Percentiles rank a stretch among this genome's conserved stretches.
phyloP scores from a whole-genome alignment of 2,113 vertebrate genomes.

The Petrocephalus microphthalmus region DNA sequence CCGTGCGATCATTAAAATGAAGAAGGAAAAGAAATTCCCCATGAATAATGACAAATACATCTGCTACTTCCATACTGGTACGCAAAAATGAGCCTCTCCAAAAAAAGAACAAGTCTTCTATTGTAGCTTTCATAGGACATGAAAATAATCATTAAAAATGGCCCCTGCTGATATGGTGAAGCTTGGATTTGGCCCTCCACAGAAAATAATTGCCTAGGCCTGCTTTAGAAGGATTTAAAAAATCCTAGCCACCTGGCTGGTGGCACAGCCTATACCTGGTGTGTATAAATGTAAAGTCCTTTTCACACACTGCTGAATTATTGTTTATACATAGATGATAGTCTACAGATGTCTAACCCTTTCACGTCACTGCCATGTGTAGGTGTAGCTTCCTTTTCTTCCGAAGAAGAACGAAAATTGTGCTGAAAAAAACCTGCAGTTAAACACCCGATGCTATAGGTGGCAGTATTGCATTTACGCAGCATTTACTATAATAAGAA shows the following conservation, averaged over 20 bases:
- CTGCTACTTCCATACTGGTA: background rate
- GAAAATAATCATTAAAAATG: slow-evolving; percentile 1
- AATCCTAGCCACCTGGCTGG: slow-evolving; percentile 4
- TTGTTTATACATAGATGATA: background rate
- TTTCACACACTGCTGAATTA: background rate
- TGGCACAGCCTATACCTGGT: background rate
- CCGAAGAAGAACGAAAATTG: background rate
- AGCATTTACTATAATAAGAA: background rate
- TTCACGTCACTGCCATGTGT: background rate
- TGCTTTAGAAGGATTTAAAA: background rate
- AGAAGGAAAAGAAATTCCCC: background rate
- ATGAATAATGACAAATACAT: background rate
- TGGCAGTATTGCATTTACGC: background rate
- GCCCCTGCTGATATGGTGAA: background rate
- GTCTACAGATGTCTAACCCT: background rate
- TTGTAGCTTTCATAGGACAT: background rate
- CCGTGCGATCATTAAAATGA: background rate
- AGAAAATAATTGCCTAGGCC: background rate
- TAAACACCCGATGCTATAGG: background rate
- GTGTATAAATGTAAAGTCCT: background rate
- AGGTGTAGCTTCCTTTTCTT: background rate
- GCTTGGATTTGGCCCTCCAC: background rate
- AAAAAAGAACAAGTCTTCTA: background rate
- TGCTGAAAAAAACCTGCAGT: background rate
- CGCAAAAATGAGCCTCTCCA: background rate